These are phyloP conservation scores for Melanostoma scalare DNA, from an alignment of 2,888 invertebrate species.

Conservation along the genomic window DNA sequence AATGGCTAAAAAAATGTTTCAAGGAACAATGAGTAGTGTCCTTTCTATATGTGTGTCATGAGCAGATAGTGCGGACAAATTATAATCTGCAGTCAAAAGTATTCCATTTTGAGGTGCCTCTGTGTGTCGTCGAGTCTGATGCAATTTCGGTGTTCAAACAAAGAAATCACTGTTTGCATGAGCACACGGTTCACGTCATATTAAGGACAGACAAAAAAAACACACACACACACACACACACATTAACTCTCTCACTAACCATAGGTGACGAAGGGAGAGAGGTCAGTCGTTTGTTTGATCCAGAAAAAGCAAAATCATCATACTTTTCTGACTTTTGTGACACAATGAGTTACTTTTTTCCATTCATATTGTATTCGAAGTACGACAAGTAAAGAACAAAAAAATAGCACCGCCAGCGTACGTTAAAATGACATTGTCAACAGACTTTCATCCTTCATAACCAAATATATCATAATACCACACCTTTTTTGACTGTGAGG, in stretches of 20 bases:
- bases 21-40: conserved; percentile 8
- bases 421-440: conserved; percentile 32
- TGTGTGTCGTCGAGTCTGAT: conserved; percentile 20
- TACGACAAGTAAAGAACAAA: neutral
- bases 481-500: conserved; percentile 35
- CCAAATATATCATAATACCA: conserved; percentile 52
- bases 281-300: conserved; percentile 41
- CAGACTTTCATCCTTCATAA: conserved; percentile 46
- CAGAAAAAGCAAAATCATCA: conserved; percentile 41
- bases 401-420: neutral
- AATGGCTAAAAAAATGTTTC: neutral
- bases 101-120: neutral
- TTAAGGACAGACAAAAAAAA: neutral
- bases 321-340: conserved; percentile 26
- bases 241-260: too few species aligned
- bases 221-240: conserved; percentile 1
- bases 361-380: conserved; percentile 27
- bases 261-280: conserved; percentile 38
- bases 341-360: conserved; percentile 38
- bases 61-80: conserved; percentile 56
- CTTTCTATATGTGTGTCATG: conserved; percentile 46
- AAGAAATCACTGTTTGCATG: conserved; percentile 59
- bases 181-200: conserved; percentile 16
- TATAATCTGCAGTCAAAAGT: conserved; percentile 41
- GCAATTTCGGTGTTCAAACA: conserved; percentile 60